These are phyloP conservation scores for Ctenopoma multispine DNA, from an alignment of 2,797 vertebrate genomes.

Conservation along the genomic window DNA sequence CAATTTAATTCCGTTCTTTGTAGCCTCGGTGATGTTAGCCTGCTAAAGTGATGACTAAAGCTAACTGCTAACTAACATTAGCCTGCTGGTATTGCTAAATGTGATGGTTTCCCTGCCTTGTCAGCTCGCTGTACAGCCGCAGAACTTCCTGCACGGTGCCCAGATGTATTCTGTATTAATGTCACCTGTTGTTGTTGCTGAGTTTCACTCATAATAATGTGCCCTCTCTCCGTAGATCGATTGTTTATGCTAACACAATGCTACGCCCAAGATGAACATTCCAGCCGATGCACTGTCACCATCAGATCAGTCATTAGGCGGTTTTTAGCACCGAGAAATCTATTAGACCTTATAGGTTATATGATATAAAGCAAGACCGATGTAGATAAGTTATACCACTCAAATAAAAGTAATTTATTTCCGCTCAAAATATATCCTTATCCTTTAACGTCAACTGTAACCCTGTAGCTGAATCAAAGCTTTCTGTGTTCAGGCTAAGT, in stretches of 20 bases:
- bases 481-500: background rate
- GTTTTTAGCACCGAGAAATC: conserved; percentile 17
- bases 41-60: conserved; percentile 78
- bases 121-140: conserved; percentile 38
- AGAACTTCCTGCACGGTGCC: background rate
- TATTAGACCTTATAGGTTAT: background rate
- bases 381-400: background rate
- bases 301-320: conserved; percentile 28
- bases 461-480: conserved; percentile 1
- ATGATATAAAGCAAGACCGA: background rate
- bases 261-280: conserved; percentile 55
- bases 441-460: background rate
- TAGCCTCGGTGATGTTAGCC: conserved; percentile 69
- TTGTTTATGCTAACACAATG: conserved; percentile 41
- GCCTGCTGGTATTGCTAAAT: conserved; percentile 42
- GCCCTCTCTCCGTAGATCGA: conserved; percentile 21
- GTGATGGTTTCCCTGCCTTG: conserved; percentile 22
- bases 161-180: background rate
- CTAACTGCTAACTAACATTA: conserved; percentile 71
- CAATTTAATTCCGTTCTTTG: conserved; percentile 40
- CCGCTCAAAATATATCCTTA: too few species aligned
- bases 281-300: conserved; percentile 60
- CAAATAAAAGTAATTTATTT: background rate
- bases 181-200: background rate
- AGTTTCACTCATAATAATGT: background rate